These are phyloP conservation scores for Argyresthia albistria DNA, from an alignment of 2,888 invertebrate genomes.

Conservation along the genomic window DNA sequence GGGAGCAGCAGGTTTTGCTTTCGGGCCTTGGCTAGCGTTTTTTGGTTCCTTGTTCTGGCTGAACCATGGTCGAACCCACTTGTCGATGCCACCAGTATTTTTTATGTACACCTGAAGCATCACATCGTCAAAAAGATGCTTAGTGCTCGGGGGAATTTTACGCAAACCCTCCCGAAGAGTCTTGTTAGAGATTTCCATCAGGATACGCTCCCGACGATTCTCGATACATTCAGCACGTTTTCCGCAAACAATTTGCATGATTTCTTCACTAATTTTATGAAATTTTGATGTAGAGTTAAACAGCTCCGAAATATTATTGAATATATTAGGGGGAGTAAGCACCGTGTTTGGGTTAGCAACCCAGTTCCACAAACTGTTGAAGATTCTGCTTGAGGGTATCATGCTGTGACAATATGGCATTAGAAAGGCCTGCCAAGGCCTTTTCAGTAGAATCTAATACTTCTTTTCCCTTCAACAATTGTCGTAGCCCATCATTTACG, in stretches of 20 bases:
- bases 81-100: too few species aligned
- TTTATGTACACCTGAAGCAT: too few species aligned
- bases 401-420: conserved; percentile 4
- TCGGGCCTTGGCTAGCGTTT: too few species aligned
- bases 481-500: conserved; percentile 7
- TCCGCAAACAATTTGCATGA: conserved; percentile 11
- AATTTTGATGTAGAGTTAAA: conserved; percentile 6
- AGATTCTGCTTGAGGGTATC: conserved; percentile 4
- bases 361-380: conserved; percentile 8
- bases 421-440: conserved; percentile 5
- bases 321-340: conserved; percentile 2
- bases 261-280: conserved; percentile 9
- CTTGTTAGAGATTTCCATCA: conserved; percentile 7
- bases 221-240: conserved; percentile 10
- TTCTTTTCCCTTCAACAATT: conserved; percentile 8
- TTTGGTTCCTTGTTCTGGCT: too few species aligned
- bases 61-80: too few species aligned
- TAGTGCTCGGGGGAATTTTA: too few species aligned
- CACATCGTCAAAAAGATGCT: too few species aligned
- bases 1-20: too few species aligned
- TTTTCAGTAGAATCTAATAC: conserved; percentile 2
- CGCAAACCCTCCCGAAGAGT: too few species aligned
- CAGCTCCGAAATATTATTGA: conserved; percentile 8
- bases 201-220: conserved; percentile 10
- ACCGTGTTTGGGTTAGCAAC: conserved; percentile 1